Base-by-base conservation (phyloP, 2,113 vertebrate genomes). In the Semicossyphus pulcher region DNA sequence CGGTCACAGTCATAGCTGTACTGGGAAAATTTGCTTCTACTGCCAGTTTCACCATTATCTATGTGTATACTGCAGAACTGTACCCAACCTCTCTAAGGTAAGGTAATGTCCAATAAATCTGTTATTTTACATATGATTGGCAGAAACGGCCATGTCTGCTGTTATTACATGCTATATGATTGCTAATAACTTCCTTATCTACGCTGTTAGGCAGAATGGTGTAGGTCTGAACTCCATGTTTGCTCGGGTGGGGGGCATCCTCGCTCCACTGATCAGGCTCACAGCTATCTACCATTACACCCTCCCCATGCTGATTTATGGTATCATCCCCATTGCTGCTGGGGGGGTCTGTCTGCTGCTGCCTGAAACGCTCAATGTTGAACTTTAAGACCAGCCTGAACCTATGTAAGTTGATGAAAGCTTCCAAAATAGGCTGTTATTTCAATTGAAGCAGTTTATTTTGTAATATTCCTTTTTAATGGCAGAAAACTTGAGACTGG, bases 21-120 rank as follows among this genome's bases (percentile, higher is more conserved):
- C 0, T 88, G 15, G 90, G 90, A 16, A 91, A 89, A 79, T 90
- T 89, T 81, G 61, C 83, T 0, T 72, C 88, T 20, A 84, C 81
- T 23, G 78, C 67, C 26, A 73, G 75, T 64, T 90, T 82, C 59
- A 34, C 76, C 14, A 86, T 64, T 8, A 28, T 87, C 25, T 89
- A 73, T 32, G 62, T 97, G 60, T 97, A 97, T 12, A 51, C 94
- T 0, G 94, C 95, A 18, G 97, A 99, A 78, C 85, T 98, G 21
- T 96, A 96, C 76, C 97, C 97, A 3, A 97, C 96, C 0, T 0
- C 94, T 0, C 1, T 97, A 72, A 94, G 96, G 97, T 98, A 86
- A 93, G 29, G 21, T 14, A 31, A 20, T 15, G 20, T 39, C 12
- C 29, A 16, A 23, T 39, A 29, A 32, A 37, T 20, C 1, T 42